A percentile compares a stretch with the other conserved stretches of the same genome.
phyloP scores from a whole-genome alignment of 2,797 vertebrate species.

The Oreochromis mossambicus region DNA sequence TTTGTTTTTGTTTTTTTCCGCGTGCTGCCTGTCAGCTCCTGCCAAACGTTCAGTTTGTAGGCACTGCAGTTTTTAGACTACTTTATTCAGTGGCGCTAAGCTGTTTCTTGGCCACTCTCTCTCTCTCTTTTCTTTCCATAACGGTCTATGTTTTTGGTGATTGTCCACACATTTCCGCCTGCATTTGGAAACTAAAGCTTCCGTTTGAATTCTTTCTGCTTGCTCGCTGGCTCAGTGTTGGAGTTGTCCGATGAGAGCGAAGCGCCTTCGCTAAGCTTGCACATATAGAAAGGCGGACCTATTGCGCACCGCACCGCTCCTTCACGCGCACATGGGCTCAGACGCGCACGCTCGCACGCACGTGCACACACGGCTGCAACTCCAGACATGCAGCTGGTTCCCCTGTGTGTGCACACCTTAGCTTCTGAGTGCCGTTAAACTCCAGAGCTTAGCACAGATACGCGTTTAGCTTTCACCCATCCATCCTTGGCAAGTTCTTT shows the following conservation, averaged over 20 bases:
- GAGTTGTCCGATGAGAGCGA: background rate
- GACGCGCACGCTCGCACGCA: background rate
- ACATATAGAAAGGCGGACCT: conserved; percentile 9
- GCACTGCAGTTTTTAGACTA: conserved; percentile 28
- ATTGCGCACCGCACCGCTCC: background rate
- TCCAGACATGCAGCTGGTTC: background rate
- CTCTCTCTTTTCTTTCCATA: background rate
- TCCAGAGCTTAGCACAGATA: background rate
- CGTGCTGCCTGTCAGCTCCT: conserved; percentile 10
- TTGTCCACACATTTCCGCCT: background rate
- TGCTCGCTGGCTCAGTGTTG: background rate
- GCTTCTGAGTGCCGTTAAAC: background rate
- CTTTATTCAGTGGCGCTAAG: background rate
- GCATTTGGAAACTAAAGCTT: conserved; percentile 9
- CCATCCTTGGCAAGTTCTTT: conserved; percentile 4
- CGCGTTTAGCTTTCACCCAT: background rate
- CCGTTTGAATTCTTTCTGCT: background rate
- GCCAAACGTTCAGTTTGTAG: conserved; percentile 7
- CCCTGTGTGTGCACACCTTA: background rate
- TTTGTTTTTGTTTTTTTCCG: background rate
- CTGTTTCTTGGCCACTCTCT: background rate
- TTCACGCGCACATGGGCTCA: conserved; percentile 19
- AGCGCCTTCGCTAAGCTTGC: background rate
- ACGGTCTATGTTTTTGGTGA: background rate
- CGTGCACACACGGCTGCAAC: background rate